Conservation (phyloP, 2,113 vertebrate species). For the Caranx ignobilis region DNA sequence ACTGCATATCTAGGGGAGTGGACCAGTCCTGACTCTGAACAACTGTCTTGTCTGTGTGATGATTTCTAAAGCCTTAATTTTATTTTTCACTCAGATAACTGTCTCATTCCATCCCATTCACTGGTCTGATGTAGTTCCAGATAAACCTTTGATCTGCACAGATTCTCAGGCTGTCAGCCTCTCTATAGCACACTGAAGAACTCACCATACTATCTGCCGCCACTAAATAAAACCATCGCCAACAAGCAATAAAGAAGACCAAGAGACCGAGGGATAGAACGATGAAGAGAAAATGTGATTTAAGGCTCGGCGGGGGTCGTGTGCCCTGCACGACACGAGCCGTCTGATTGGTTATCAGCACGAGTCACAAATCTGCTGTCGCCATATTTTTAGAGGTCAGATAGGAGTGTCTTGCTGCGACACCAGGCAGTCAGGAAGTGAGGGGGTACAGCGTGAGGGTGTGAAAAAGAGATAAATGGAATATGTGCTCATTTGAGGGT, state of each 20-base stretch:
- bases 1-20: slow-evolving; percentile 38
- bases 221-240: slow-evolving; percentile 69
- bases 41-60: slow-evolving; percentile 25
- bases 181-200: slow-evolving; percentile 29
- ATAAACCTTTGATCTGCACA: slow-evolving; percentile 22
- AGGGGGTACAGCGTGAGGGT: not conserved
- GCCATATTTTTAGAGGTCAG: slow-evolving; percentile 80
- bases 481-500: not conserved
- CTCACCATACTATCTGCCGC: slow-evolving; percentile 51
- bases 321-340: slow-evolving; percentile 57
- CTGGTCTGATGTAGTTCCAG: slow-evolving; percentile 15
- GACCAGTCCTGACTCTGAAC: slow-evolving; percentile 19
- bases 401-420: slow-evolving; percentile 59
- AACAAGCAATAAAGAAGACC: slow-evolving; percentile 71
- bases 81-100: slow-evolving; percentile 1
- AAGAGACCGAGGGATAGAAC: slow-evolving; percentile 52
- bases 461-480: slow-evolving; percentile 42
- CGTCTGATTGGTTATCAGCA: slow-evolving; percentile 78
- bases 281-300: slow-evolving; percentile 74
- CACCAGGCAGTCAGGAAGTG: slow-evolving; percentile 30
- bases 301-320: slow-evolving; percentile 62
- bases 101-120: not conserved
- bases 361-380: slow-evolving; percentile 73
- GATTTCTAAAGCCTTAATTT: slow-evolving; percentile 3
- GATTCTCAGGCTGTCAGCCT: slow-evolving; percentile 39